Conservation (phyloP, 2,113 vertebrate genomes). For the Osmerus eperlanus region DNA sequence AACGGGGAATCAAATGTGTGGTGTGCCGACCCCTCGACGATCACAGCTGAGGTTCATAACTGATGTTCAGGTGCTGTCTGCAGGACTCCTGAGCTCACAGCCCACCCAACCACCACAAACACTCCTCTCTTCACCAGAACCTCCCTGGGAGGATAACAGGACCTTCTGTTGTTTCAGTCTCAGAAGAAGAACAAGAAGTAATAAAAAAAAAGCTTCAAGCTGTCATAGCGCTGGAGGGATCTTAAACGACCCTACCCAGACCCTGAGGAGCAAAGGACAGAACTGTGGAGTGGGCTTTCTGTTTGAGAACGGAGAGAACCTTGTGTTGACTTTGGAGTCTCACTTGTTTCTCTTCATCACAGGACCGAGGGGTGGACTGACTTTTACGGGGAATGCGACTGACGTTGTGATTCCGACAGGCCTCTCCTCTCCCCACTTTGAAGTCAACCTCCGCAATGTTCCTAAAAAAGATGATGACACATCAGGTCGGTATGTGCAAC, state of each 20-base stretch:
- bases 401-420: constrained; percentile 69
- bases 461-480: constrained; percentile 12
- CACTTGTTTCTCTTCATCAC: constrained; percentile 74
- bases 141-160: constrained; percentile 68
- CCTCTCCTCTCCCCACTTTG: constrained; percentile 63
- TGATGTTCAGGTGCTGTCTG: constrained; percentile 59
- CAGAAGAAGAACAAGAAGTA: background rate
- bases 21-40: constrained; percentile 62
- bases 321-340: constrained; percentile 78
- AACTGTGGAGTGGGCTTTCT: constrained; percentile 56
- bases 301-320: constrained; percentile 52
- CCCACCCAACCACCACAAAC: constrained; percentile 35
- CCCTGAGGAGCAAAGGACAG: constrained; percentile 59
- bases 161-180: constrained; percentile 64
- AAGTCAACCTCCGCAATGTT: constrained; percentile 71
- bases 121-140: constrained; percentile 62
- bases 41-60: constrained; percentile 65
- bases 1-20: constrained; percentile 67
- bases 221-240: constrained; percentile 61
- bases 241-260: constrained; percentile 59
- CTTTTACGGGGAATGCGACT: constrained; percentile 70
- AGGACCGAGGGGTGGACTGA: constrained; percentile 70
- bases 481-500: constrained; percentile 52
- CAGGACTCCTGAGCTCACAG: constrained; percentile 62
- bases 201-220: constrained; percentile 37